Evolutionary conservation across 2,888 invertebrate species (phyloP), one percentile per base, ranked within the genome.

Genomic region (Agrochola macilenta): DNA sequence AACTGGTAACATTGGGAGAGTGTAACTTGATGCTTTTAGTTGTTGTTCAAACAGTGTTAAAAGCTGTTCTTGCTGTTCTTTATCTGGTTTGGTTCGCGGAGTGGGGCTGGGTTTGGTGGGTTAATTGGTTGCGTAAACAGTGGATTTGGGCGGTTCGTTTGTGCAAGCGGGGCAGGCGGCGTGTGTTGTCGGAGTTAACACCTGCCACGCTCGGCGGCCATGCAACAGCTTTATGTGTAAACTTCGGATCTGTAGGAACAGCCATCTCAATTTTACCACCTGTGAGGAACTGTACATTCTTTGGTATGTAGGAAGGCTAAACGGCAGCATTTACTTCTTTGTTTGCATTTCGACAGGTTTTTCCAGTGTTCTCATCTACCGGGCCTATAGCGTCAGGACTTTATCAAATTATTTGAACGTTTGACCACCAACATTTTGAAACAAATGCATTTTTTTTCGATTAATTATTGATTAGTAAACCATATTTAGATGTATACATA

Each of bases 71-170:
- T 86, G 82, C 84, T 89, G 88, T 91, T 92, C 90, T 91, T 93
- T 93, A 93, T 91, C 92, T 90, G 87, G 79, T 85, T 66, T 76
- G 69, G 90, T 90, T 89, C 85, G 88, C 81, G 88, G 88, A 91
- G 92, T 88, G 91, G 90, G 92, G 93, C 87, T 87, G 84, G 84
- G 88, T 89, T 90, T 76, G 88, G 76, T 77, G 85, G 89, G 90
- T 91, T 89, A 94, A 95, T 95, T 92, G 92, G 79, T 91, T 93
- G 88, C 74, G 90, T 92, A 96, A 96, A 96, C 93, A 96, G 85
- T 88, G 90, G 91, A 92, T 95, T 93, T 95, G 96, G 96, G 96
- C 96, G 96, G 96, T 94, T 92, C 95, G 93, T 95, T 95, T 96
- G 95, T 94, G 91, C 90, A 90, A 90, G 90, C 91, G 89, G 89